A percentile compares a stretch with the other conserved stretches of the same genome.
These are phyloP conservation scores for Polypterus bichir DNA, from an alignment of 2,113 vertebrate species.

Conservation along the genomic window DNA sequence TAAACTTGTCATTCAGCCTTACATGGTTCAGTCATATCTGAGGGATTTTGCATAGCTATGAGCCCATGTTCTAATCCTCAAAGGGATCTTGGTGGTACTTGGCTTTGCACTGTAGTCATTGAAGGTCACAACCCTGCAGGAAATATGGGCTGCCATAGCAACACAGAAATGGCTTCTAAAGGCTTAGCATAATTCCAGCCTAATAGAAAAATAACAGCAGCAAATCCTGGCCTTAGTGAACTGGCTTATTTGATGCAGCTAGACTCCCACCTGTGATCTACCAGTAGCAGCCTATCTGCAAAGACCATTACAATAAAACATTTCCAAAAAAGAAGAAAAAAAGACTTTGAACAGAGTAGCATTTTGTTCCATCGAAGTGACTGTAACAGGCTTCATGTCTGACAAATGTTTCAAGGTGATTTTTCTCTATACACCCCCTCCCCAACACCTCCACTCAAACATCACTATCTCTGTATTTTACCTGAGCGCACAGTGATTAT, in stretches of 20 bases:
- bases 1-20: conserved; percentile 53
- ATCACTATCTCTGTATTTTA: no score
- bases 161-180: conserved; percentile 92
- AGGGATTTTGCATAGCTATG: conserved; percentile 81
- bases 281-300: conserved; percentile 47
- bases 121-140: conserved; percentile 94
- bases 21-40: conserved; percentile 54
- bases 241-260: conserved; percentile 69
- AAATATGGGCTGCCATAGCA: conserved; percentile 95
- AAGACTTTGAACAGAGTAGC: conserved; percentile 30
- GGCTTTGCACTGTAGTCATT: conserved; percentile 92
- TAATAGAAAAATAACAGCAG: conserved; percentile 97
- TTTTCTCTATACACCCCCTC: no score
- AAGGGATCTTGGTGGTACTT: conserved; percentile 74
- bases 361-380: no score
- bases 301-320: conserved; percentile 32
- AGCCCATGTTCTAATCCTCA: conserved; percentile 89
- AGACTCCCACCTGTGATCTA: conserved; percentile 75
- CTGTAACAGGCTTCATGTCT: no score
- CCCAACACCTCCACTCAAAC: no score
- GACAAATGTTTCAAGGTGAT: no score
- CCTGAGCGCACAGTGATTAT: no score
- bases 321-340: conserved; percentile 45
- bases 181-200: conserved; percentile 89
- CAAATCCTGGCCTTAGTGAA: conserved; percentile 93